phyloP scores from a whole-genome alignment of 2,797 vertebrate genomes.

The Falco berigora region DNA sequence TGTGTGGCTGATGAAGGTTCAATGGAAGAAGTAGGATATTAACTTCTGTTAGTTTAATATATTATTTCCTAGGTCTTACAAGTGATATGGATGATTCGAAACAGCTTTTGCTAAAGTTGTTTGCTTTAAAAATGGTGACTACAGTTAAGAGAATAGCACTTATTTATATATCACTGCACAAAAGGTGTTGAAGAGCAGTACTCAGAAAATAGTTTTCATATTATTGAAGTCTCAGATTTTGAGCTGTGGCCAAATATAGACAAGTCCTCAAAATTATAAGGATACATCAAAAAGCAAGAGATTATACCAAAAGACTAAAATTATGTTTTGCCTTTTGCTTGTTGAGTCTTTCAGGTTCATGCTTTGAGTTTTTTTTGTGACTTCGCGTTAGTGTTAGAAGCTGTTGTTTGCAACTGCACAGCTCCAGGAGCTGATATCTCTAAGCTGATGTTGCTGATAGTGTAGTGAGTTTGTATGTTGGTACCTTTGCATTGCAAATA shows the following conservation, averaged over 20 bases:
- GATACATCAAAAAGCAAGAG: neutral
- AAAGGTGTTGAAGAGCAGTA: neutral
- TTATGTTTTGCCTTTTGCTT: neutral
- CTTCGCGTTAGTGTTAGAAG: neutral
- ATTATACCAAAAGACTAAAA: neutral
- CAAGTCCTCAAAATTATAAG: neutral
- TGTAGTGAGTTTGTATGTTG: neutral
- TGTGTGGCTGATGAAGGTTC: neutral
- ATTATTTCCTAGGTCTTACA: neutral
- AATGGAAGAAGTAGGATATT: neutral
- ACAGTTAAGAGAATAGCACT: neutral
- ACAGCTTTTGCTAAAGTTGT: neutral
- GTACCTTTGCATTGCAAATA: neutral
- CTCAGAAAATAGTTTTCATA: neutral
- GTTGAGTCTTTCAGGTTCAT: neutral
- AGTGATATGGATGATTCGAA: neutral
- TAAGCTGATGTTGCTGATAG: fast-evolving
- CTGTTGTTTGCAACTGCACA: neutral
- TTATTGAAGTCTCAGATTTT: neutral
- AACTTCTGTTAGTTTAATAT: neutral
- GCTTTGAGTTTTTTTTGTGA: neutral
- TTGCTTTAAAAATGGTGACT: neutral
- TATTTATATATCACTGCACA: neutral
- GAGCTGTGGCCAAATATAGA: neutral
- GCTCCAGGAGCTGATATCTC: neutral